Base-by-base conservation (phyloP, 1,140 invertebrate species). In the Tetranychus cinnabarinus region DNA sequence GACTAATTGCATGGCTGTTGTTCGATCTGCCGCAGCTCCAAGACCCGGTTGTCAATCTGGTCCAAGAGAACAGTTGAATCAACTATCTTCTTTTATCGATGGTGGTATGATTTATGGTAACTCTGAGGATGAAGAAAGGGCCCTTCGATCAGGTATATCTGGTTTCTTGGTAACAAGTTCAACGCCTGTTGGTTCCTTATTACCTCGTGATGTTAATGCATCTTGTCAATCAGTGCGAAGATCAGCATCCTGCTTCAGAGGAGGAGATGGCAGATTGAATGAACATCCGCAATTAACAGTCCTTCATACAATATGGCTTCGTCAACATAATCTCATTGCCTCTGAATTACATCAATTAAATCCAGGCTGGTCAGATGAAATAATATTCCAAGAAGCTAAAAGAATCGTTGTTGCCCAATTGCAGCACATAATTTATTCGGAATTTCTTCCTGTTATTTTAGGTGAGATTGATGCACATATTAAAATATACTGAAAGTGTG, bases 41-140 rank as follows among this genome's bases (percentile, higher is more conserved):
- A 61, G 45, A 5, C 15, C 31, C 31, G 37, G 57, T 23, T 68
- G 67, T 52, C 12, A 23, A 12, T 56, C 68, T 86, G 3, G 65
- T 39, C 66, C 69, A 23, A 60, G 71, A 37, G 70, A 75, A 63
- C 70, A 85, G 79, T 75, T 85, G 66, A 87, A 86, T 69, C 81
- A 82, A 72, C 82, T 81, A 1, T 82, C 82, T 2, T 79, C 82
- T 58, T 81, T 76, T 67, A 70, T 86, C 64, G 85, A 87, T 69
- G 80, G 77, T 0, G 84, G 82, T 0, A 78, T 81, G 64, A 78
- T 88, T 45, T 86, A 86, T 67, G 74, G 74, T 2, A 81, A 81
- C 3, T 74, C 77, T 2, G 54, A 63, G 34, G 56, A 67, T 33
- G 50, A 58, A 36, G 34, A 58, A 8, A 55, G 61, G 36, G 8